phyloP scores from a whole-genome alignment of 2,888 invertebrate species.

The Bhutanitis thaidina region DNA sequence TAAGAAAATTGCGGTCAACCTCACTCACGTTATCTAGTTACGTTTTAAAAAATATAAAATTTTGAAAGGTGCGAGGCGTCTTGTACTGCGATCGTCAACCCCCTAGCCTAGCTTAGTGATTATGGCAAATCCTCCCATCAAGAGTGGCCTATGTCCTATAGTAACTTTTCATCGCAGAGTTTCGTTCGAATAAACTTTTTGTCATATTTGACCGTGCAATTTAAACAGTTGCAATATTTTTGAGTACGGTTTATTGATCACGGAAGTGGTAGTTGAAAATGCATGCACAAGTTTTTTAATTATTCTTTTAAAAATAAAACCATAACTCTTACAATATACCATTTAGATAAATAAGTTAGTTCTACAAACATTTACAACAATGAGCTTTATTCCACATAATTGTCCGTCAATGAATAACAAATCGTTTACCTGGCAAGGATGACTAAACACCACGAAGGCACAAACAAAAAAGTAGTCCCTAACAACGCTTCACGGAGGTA shows the following conservation, averaged over 20 bases:
- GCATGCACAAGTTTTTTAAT: not conserved
- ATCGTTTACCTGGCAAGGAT: conserved; percentile 14
- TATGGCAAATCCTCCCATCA: no score
- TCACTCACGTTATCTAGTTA: no score
- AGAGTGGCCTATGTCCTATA: no score
- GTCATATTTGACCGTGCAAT: no score
- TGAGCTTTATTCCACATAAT: conserved; percentile 9
- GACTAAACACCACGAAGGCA: conserved; percentile 3
- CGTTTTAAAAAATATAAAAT: no score
- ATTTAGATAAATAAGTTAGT: not conserved
- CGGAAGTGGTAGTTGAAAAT: conserved; percentile 5
- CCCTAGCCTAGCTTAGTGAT: no score
- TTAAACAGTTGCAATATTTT: not conserved
- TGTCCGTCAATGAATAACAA: conserved; percentile 9
- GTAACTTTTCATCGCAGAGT: no score
- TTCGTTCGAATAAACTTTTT: no score
- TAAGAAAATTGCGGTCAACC: no score
- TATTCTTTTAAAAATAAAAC: not conserved
- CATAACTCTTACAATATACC: not conserved
- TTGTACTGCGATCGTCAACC: no score
- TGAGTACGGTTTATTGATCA: not conserved
- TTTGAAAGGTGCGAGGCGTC: no score
- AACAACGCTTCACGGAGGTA: conserved; percentile 10
- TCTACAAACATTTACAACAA: conserved; percentile 16
- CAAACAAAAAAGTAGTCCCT: conserved; percentile 5